phyloP scores from a whole-genome alignment of 1,140 invertebrate genomes.

The Lysiphlebus fabarum region DNA sequence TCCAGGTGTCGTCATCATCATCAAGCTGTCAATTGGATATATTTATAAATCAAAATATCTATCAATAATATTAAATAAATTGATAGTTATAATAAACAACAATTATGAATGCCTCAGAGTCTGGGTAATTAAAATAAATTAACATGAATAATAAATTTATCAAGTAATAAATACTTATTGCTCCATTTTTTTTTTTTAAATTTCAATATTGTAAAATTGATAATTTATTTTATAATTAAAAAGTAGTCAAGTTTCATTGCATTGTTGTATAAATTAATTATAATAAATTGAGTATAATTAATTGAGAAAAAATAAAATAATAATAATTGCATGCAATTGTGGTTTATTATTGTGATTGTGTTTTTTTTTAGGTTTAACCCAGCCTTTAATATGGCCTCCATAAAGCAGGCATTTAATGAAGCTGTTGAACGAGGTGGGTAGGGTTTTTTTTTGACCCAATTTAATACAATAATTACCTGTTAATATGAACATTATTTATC shows the following conservation, averaged over 20 bases:
- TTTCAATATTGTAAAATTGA: too few relatives aligned
- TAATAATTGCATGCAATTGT: slow-evolving; percentile 21
- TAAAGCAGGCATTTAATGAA: slow-evolving; percentile 91
- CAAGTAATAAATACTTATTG: too few relatives aligned
- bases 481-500: too few relatives aligned
- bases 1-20: too few relatives aligned
- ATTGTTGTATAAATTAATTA: slow-evolving; percentile 7
- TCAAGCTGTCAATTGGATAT: too few relatives aligned
- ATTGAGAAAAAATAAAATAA: background rate
- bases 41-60: background rate
- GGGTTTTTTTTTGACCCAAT: background rate
- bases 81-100: slow-evolving; percentile 24
- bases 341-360: slow-evolving; percentile 37
- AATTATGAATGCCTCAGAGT: slow-evolving; percentile 74
- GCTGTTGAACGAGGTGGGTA: slow-evolving; percentile 80
- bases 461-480: slow-evolving; percentile 7
- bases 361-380: slow-evolving; percentile 75
- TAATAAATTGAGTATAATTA: too few relatives aligned
- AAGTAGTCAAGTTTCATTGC: background rate
- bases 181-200: too few relatives aligned
- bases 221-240: too few relatives aligned
- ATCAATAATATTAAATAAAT: slow-evolving; percentile 3
- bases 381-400: slow-evolving; percentile 85
- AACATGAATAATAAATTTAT: slow-evolving; percentile 5
- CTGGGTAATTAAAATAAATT: slow-evolving; percentile 61